Base-by-base conservation (phyloP, 2,113 vertebrate species). In the Taurulus bubalis region DNA sequence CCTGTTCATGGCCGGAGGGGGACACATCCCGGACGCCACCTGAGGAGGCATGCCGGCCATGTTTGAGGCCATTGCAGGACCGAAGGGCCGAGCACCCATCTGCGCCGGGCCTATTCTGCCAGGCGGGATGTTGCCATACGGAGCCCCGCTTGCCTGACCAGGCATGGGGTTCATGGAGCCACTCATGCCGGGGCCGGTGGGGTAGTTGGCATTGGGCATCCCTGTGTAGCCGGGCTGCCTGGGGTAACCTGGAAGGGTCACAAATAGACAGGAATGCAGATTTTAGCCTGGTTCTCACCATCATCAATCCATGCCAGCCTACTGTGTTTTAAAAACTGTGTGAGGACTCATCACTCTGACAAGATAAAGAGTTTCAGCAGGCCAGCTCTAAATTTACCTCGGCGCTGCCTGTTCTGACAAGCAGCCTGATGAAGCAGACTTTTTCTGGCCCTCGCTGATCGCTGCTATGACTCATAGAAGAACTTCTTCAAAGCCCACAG, bases 161-260 rank as follows among this genome's bases (percentile, higher is more conserved):
- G 98, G 96, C 95, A 99, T 97, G 28, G 97, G 96, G 88, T 95
- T 97, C 93, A 98, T 96, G 88, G 94, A 91, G 89, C 96, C 95
- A 16, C 83, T 95, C 96, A 99, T 97, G 75, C 95, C 94, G 2
- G 97, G 96, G n/a, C 95, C 96, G 18, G 93, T 96, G 53, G 96
- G 94, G 88, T 99, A 99, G 94, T 95, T 99, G 92, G 98, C 95
- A 5, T 98, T 99, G 90, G 97, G 95, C 97, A 99, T 97, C 74
- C 96, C 95, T 28, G 96, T 96, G 92, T 99, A 99, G 87, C 96
- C 97, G 24, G 97, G 97, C 91, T 98, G 98, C 89, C 98, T 93
- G 59, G 97, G 96, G 90, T 99, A 99, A 86, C 97, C 97, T 99
- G 85, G 2, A 58, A 53, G 36, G 6, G 40, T 64, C 6, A 66